Conservation (phyloP, 2,888 invertebrate species). For the Automeris io region DNA sequence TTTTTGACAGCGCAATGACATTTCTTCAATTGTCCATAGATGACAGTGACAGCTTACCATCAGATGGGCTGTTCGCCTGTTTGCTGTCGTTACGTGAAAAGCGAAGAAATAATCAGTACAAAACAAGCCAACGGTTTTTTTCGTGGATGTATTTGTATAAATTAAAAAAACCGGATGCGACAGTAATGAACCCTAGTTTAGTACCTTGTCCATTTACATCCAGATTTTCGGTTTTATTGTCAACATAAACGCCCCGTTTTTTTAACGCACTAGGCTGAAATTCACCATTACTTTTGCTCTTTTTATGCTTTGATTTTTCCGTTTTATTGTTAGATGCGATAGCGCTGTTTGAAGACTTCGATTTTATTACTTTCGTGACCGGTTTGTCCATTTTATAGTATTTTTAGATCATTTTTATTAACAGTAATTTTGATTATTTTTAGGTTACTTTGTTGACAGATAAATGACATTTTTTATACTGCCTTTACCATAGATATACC, state of each 20-base stretch:
- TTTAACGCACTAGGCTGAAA: slow-evolving; percentile 28
- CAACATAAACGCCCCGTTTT: slow-evolving; percentile 51
- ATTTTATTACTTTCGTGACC: slow-evolving; percentile 31
- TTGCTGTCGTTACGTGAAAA: no score
- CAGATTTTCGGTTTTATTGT: slow-evolving; percentile 26
- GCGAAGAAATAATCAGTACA: no score
- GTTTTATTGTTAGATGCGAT: slow-evolving; percentile 17
- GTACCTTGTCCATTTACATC: slow-evolving; percentile 16
- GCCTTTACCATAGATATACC: not conserved
- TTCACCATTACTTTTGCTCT: slow-evolving; percentile 31
- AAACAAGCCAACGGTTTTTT: no score
- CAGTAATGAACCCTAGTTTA: no score
- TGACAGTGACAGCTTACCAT: no score
- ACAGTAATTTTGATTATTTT: not conserved
- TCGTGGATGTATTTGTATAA: not conserved
- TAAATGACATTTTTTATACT: not conserved
- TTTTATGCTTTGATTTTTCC: slow-evolving; percentile 23
- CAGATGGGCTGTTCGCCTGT: no score
- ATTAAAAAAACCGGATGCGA: no score
- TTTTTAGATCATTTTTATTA: not conserved
- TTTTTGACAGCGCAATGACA: no score
- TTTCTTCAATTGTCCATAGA: no score
- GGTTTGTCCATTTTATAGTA: slow-evolving; percentile 27
- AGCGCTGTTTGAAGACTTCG: slow-evolving; percentile 40
- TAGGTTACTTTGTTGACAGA: not conserved